Base-by-base conservation (phyloP, 2,113 vertebrate genomes). In the Alligator mississippiensis region DNA sequence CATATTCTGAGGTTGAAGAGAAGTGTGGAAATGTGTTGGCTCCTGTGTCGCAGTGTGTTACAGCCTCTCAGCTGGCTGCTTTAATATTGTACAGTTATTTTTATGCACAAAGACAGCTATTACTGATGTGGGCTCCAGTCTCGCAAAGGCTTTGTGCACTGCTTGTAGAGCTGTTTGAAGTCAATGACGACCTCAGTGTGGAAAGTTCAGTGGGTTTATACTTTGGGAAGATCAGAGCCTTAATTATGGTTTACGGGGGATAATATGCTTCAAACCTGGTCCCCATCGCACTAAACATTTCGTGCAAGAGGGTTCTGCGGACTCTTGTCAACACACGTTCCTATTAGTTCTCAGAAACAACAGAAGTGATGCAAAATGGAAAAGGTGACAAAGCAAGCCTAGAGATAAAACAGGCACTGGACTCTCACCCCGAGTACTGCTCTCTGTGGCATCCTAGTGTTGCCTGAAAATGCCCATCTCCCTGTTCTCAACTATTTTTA, bases 401-500 rank as follows among this genome's bases (percentile, higher is more conserved):
- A 25, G 55, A 66, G 74, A 85, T 19, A 78, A 68, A 80, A 30
- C 15, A 11, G 57, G 19, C 21, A 25, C n/a, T 27, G 22, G 38
- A 18, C 17, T 74, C 78, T 83, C 60, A 66, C 70, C 66, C 70
- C 80, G 68, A 22, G 10, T 66, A 27, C 82, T 24, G 0, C n/a
- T 92, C 85, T 91, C 34, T 60, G 25, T 77, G 76, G n/a, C 30
- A 84, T 27, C 59, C 61, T 59, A 27, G 25, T 74, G 84, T 82
- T 68, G 74, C 54, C 84, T 82, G 59, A 9, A 61, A 90, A 83
- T 68, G 47, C 77, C 3, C 1, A 1, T 10, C 2, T 68, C 47
- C n/a, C 74, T 25, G 6, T 70, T 85, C 86, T 77, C 70, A 63
- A 38, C 93, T 94, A 83, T 94, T 97, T 96, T 72, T 85, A 92